These are phyloP conservation scores for Procambarus clarkii DNA, from an alignment of 1,140 invertebrate species.

Conservation along the genomic window DNA sequence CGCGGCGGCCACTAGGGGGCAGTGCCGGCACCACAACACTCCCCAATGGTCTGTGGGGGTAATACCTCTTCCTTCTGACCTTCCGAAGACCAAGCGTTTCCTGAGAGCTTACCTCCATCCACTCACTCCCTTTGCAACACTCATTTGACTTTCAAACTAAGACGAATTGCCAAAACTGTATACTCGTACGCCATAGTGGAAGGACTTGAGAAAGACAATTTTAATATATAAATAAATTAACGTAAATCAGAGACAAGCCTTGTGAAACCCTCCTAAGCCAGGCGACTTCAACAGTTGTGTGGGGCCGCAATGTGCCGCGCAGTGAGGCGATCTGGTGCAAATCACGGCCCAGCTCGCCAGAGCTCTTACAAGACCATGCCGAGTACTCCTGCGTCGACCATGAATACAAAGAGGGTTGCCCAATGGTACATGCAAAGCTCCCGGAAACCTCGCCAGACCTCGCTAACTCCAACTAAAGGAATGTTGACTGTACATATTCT, in stretches of 20 bases:
- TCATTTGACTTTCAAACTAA: background rate
- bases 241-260: background rate
- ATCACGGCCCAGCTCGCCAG: constrained; percentile 33
- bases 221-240: constrained; percentile 16
- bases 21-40: background rate
- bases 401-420: constrained; percentile 34
- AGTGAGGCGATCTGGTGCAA: constrained; percentile 22
- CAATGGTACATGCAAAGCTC: background rate
- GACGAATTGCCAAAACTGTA: background rate
- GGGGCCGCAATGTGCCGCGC: constrained; percentile 3
- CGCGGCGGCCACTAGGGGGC: background rate
- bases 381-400: constrained; percentile 25
- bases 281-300: background rate
- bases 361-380: constrained; percentile 39
- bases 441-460: background rate
- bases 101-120: background rate
- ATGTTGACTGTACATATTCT: background rate
- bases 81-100: background rate
- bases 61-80: background rate
- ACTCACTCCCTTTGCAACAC: background rate
- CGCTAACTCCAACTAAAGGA: too few relatives aligned
- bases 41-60: too few relatives aligned
- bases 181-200: background rate
- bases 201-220: background rate
- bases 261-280: too few relatives aligned